Evolutionary conservation across 2,888 invertebrate species (phyloP).

Genomic region (Oscheius myriophilus): DNA sequence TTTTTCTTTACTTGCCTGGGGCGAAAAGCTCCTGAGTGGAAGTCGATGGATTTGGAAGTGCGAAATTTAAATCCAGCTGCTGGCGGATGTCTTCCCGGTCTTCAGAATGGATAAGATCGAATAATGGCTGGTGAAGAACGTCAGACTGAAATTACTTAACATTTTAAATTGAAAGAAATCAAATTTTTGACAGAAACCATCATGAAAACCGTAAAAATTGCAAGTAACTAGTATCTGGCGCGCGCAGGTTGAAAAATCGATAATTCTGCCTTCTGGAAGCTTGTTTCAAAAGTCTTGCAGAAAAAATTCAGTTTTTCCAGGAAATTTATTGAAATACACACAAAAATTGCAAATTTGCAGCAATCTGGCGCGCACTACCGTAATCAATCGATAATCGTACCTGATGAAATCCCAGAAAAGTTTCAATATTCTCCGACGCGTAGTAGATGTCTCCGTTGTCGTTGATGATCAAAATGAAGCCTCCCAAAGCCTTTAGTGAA

Average conservation of each 20-base stretch:
- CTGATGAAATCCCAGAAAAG: conserved; percentile 99
- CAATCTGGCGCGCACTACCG: no score
- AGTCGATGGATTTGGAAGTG: conserved; percentile 74
- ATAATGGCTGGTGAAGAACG: conserved; percentile 98
- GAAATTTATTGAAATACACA: no score
- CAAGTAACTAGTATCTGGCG: background rate
- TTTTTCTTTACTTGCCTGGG: conserved; percentile 76
- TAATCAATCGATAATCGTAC: conserved; percentile 76
- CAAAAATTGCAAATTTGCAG: no score
- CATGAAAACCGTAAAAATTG: background rate
- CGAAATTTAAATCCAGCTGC: conserved; percentile 52
- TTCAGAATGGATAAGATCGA: conserved; percentile 99
- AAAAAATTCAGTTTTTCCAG: no score
- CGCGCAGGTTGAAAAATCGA: background rate
- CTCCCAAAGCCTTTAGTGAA: conserved; percentile 85
- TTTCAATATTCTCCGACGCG: conserved; percentile 98
- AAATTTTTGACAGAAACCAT: no score
- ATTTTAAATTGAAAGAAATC: background rate
- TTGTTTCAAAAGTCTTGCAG: no score
- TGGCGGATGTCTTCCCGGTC: conserved; percentile 85
- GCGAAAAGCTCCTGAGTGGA: conserved; percentile 87
- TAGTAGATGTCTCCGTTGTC: conserved; percentile 97
- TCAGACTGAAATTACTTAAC: conserved; percentile 84
- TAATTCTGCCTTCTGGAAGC: no score
- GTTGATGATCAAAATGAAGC: conserved; percentile 97